Evolutionary conservation across 2,888 invertebrate species (phyloP).

Genomic region (Terebella lapidaria): DNA sequence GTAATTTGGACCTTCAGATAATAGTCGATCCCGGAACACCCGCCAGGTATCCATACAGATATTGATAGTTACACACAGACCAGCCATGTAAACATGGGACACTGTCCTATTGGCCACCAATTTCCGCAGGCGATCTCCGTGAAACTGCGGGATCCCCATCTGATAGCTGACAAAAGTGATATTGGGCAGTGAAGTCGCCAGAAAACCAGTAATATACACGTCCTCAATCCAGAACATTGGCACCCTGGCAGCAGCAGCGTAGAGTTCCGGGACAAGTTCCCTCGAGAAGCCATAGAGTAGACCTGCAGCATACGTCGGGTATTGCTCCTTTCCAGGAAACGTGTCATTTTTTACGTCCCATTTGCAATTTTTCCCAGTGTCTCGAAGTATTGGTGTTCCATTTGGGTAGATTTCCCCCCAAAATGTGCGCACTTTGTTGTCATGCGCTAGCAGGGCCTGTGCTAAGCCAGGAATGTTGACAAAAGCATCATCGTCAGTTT

Average conservation of each 20-base stretch:
- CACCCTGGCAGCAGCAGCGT: neutral
- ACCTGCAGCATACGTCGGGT: conserved; percentile 87
- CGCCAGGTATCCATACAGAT: too few relatives aligned
- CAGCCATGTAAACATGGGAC: too few relatives aligned
- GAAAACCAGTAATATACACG: conserved; percentile 17
- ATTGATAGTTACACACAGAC: too few relatives aligned
- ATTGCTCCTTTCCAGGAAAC: conserved; percentile 68
- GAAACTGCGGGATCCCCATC: too few relatives aligned
- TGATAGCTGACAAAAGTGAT: too few relatives aligned
- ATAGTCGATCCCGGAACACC: too few relatives aligned
- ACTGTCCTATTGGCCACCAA: too few relatives aligned
- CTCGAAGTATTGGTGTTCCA: conserved; percentile 64
- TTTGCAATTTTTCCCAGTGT: conserved; percentile 78
- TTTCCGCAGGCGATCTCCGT: too few relatives aligned
- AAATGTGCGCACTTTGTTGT: conserved; percentile 18
- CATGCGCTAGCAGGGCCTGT: conserved; percentile 11
- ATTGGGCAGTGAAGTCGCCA: too few relatives aligned
- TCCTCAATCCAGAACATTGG: conserved; percentile 16
- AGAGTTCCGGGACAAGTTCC: conserved; percentile 4
- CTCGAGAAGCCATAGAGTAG: conserved; percentile 81
- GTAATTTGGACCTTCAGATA: too few relatives aligned
- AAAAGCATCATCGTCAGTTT: conserved; percentile 40
- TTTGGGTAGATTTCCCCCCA: conserved; percentile 26
- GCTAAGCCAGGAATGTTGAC: conserved; percentile 28
- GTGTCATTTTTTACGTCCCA: conserved; percentile 78